Percentiles rank a stretch among this genome's conserved stretches.
Evolutionary conservation across 2,888 invertebrate genomes (phyloP).

Genomic region (Aleiodes leptofemur): DNA sequence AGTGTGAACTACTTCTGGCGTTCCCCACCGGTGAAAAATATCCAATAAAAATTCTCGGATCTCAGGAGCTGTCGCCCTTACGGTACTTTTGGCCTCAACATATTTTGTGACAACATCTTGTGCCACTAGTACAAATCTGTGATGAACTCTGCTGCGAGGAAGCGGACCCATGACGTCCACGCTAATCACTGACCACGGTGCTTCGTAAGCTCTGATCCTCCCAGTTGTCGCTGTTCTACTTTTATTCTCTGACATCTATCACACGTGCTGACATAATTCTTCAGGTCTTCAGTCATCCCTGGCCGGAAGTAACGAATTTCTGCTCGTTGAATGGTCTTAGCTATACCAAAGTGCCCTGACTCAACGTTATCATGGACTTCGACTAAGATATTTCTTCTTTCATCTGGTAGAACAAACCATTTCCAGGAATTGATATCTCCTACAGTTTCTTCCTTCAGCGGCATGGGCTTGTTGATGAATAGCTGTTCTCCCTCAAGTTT

Average conservation of each 20-base stretch:
- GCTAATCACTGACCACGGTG: conserved; percentile 50
- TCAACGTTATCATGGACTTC: conserved; percentile 46
- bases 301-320: conserved; percentile 55
- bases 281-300: conserved; percentile 48
- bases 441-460: conserved; percentile 35
- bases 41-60: not conserved
- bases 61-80: conserved; percentile 45
- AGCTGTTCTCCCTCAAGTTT: conserved; percentile 40
- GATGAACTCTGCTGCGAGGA: conserved; percentile 43
- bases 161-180: conserved; percentile 58
- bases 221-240: conserved; percentile 38
- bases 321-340: conserved; percentile 44
- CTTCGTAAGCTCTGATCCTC: conserved; percentile 36
- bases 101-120: conserved; percentile 57
- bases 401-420: conserved; percentile 51
- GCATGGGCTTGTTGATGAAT: conserved; percentile 46
- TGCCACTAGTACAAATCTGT: conserved; percentile 49
- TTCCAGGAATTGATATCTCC: conserved; percentile 54
- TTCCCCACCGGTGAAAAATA: conserved; percentile 1
- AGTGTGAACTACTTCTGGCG: conserved; percentile 41
- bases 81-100: conserved; percentile 43
- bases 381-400: not conserved
- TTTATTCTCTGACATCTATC: conserved; percentile 53
- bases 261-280: conserved; percentile 53
- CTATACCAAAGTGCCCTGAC: conserved; percentile 55